These are phyloP conservation scores for Sesia apiformis DNA, from an alignment of 2,888 invertebrate genomes.

Conservation along the genomic window DNA sequence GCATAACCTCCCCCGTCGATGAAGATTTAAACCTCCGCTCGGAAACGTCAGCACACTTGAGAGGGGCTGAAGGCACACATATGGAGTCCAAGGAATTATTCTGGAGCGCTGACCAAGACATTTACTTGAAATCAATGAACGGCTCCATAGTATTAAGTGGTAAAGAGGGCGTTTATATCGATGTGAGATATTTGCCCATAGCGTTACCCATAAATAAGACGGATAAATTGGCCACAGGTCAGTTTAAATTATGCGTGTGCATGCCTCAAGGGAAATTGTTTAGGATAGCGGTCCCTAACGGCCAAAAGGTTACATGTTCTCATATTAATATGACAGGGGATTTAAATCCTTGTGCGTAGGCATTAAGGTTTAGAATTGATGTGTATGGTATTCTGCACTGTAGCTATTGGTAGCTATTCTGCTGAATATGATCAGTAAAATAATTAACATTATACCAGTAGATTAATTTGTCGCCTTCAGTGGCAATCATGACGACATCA, in stretches of 20 bases:
- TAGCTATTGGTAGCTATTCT: slow-evolving; percentile 6
- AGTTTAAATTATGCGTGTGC: slow-evolving; percentile 92
- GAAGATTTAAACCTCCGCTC: slow-evolving; percentile 79
- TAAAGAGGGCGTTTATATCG: slow-evolving; percentile 81
- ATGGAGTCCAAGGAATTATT: slow-evolving; percentile 82
- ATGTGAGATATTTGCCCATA: slow-evolving; percentile 81
- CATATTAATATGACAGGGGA: slow-evolving; percentile 76
- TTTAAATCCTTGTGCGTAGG: slow-evolving; percentile 77
- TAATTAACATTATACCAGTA: no score
- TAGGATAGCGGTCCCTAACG: slow-evolving; percentile 80
- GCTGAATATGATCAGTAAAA: no score
- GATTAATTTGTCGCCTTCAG: no score
- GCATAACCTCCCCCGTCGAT: slow-evolving; percentile 83
- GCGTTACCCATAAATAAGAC: slow-evolving; percentile 59
- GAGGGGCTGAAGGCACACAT: slow-evolving; percentile 86
- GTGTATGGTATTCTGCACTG: slow-evolving; percentile 31
- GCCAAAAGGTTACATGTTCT: slow-evolving; percentile 75
- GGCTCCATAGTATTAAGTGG: slow-evolving; percentile 82
- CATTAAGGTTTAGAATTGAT: not conserved
- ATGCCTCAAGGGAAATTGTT: slow-evolving; percentile 92
- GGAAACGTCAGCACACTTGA: slow-evolving; percentile 78
- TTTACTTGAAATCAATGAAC: slow-evolving; percentile 83
- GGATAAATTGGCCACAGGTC: slow-evolving; percentile 52
- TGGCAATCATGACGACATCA: no score
- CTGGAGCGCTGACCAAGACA: slow-evolving; percentile 86